phyloP scores from a whole-genome alignment of 2,113 vertebrate species.

The Apaloderma vittatum region DNA sequence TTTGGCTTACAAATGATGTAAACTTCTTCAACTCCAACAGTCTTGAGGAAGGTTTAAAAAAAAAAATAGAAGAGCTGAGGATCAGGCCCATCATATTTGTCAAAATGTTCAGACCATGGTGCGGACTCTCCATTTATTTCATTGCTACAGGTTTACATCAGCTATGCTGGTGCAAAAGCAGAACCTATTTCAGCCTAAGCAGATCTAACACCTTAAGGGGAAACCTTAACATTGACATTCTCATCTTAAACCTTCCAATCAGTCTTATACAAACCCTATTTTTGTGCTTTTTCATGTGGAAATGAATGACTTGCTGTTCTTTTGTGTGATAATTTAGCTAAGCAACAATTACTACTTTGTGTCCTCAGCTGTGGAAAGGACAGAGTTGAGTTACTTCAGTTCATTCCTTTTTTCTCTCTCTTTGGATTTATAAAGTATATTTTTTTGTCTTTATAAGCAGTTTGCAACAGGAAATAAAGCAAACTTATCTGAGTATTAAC shows the following conservation, averaged over 20 bases:
- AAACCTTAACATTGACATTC: constrained; percentile 15
- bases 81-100: not conserved
- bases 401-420: constrained; percentile 24
- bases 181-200: not conserved
- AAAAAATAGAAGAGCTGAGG: not conserved
- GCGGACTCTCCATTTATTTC: not conserved
- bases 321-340: constrained; percentile 67
- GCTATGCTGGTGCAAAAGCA: not conserved
- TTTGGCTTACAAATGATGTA: not conserved
- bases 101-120: not conserved
- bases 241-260: constrained; percentile 17
- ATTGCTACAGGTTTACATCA: not conserved
- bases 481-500: not conserved
- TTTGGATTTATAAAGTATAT: constrained; percentile 11
- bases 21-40: not conserved
- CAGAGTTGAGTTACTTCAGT: constrained; percentile 37
- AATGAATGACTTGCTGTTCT: constrained; percentile 69
- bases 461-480: not conserved
- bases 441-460: constrained; percentile 9
- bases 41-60: not conserved
- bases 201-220: not conserved
- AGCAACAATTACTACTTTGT: constrained; percentile 68
- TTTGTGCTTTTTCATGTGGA: constrained; percentile 68
- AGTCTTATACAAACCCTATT: constrained; percentile 52
- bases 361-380: constrained; percentile 68